These are phyloP conservation scores for Herminia tarsipennalis DNA, from an alignment of 2,888 invertebrate species.

Conservation along the genomic window DNA sequence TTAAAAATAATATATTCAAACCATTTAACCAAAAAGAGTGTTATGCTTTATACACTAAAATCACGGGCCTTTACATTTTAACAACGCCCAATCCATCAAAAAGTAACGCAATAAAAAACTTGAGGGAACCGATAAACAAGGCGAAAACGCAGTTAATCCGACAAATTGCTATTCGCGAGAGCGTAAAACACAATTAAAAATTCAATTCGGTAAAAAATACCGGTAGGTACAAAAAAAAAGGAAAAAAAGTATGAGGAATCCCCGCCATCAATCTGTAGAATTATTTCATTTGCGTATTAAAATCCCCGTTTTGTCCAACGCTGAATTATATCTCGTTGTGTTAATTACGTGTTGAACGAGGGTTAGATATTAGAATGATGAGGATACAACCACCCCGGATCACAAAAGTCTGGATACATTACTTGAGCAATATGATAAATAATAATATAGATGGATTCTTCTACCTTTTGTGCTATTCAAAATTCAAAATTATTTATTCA, in stretches of 20 bases:
- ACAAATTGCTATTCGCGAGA: constrained; percentile 79
- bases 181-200: constrained; percentile 85
- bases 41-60: not conserved
- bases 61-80: constrained; percentile 9
- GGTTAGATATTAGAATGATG: constrained; percentile 8
- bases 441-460: too few species aligned
- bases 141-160: constrained; percentile 74
- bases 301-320: constrained; percentile 82
- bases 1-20: not conserved
- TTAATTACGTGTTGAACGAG: constrained; percentile 70
- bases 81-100: constrained; percentile 42
- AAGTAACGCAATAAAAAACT: constrained; percentile 46
- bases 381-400: too few species aligned
- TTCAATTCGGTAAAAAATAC: constrained; percentile 70
- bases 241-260: constrained; percentile 69
- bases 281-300: constrained; percentile 85
- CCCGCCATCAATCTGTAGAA: constrained; percentile 82
- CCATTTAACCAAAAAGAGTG: not conserved
- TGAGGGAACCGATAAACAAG: constrained; percentile 50
- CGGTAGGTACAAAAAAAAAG: constrained; percentile 40
- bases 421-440: too few species aligned
- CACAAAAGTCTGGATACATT: too few species aligned
- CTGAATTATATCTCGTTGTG: constrained; percentile 78
- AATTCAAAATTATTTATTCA: too few species aligned
- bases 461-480: too few species aligned